Conservation (phyloP, 2,888 invertebrate genomes). For the Prenolepis imparis region DNA sequence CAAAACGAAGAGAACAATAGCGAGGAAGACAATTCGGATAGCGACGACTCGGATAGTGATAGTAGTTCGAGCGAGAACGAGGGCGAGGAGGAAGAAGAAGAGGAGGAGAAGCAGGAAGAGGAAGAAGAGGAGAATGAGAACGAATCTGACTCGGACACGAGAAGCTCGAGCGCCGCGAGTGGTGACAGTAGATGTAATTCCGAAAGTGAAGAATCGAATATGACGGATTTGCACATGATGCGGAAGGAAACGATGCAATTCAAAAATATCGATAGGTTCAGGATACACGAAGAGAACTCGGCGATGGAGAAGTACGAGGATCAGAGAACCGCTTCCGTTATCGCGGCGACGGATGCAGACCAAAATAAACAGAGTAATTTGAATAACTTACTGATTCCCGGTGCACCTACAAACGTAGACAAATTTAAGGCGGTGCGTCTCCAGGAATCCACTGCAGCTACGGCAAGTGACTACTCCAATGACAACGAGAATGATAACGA, state of each 20-base stretch:
- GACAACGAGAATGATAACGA: slow-evolving; percentile 46
- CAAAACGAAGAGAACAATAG: slow-evolving; percentile 76
- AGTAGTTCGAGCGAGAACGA: slow-evolving; percentile 73
- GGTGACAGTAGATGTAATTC: slow-evolving; percentile 74
- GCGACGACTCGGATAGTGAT: slow-evolving; percentile 71
- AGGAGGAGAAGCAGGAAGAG: slow-evolving; percentile 59
- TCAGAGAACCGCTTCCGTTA: slow-evolving; percentile 24
- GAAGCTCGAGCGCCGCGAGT: slow-evolving; percentile 72
- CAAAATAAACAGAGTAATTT: slow-evolving; percentile 10
- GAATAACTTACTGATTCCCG: slow-evolving; percentile 8
- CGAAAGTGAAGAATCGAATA: slow-evolving; percentile 76
- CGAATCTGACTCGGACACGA: slow-evolving; percentile 71
- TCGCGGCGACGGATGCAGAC: background rate
- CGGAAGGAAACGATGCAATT: slow-evolving; percentile 45
- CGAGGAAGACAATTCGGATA: slow-evolving; percentile 65
- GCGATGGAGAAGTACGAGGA: background rate
- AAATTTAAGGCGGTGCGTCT: slow-evolving; percentile 12
- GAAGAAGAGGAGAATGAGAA: slow-evolving; percentile 63
- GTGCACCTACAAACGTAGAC: background rate
- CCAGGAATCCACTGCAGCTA: background rate
- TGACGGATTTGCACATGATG: slow-evolving; percentile 60
- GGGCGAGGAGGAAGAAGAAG: slow-evolving; percentile 64
- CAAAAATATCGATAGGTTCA: slow-evolving; percentile 31
- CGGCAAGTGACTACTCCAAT: slow-evolving; percentile 53
- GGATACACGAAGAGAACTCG: slow-evolving; percentile 41